Base-by-base conservation (phyloP, 2,888 invertebrate species). In the Ctena decussata region DNA sequence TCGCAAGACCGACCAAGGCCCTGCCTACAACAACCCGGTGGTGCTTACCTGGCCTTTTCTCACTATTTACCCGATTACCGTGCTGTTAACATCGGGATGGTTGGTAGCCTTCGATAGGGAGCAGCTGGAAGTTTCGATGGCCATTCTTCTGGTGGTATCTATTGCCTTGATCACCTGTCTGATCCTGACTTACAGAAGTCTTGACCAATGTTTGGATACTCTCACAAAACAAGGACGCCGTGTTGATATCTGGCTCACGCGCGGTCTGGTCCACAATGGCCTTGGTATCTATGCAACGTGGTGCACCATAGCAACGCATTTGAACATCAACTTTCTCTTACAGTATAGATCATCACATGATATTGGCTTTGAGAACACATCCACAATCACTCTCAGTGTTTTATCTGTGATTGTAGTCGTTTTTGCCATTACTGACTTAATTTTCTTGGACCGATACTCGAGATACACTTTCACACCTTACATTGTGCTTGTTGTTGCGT, bases 221-320 rank as follows among this genome's bases (percentile, higher is more conserved):
- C 84, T 93, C 71, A 57, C 80, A 3, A 84, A 83, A 12, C 69
- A 81, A 24, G 89, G 88, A n/a, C 73, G 89, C 39, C 32, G 24
- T 1, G 70, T 82, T 18, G 93, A 92, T 35, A 88, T 93, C 30
- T 93, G 94, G 93, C 57, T 93, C 30, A 90, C 90, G 11, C 84
- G 94, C 21, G 83, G 94, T 12, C 80, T 94, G 27, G 89, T 93
- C 3, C 93, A 93, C 57, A 94, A 94, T 77, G 94, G 94, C 11
- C 74, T 94, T 24, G 92, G 91, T 12, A 87, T 93, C 79, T 94
- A 93, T 78, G 93, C 91, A 12, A 90, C 92, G 0, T 94, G 93
- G 93, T 86, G 87, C 12, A 91, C 91, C 8, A 88, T 94, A 11
- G 94, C 94, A 1, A 89, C 93, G 18, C 85, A 93, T 30, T 87